Percentiles rank a stretch among this genome's conserved stretches.
phyloP scores from a whole-genome alignment of 2,888 invertebrate species.

The Apantesis nais region DNA sequence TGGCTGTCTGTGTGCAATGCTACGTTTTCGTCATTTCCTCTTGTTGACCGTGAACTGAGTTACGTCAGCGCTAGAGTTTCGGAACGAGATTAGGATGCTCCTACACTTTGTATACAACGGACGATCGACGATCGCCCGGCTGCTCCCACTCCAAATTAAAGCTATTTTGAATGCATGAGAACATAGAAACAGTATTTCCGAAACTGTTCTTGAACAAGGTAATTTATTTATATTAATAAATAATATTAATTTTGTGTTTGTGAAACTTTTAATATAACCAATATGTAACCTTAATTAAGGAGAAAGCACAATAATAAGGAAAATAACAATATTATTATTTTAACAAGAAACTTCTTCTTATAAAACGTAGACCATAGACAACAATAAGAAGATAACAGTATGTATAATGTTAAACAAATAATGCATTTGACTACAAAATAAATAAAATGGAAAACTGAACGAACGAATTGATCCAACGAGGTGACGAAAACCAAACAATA shows the following conservation, averaged over 20 bases:
- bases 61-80: constrained; percentile 74
- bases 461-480: constrained; percentile 4
- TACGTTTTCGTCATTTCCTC: constrained; percentile 83
- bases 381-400: constrained; percentile 2
- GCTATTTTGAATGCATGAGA: constrained; percentile 22
- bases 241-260: no score
- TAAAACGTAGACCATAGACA: constrained; percentile 11
- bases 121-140: constrained; percentile 55
- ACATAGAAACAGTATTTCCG: constrained; percentile 20
- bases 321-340: constrained; percentile 27
- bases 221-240: background rate
- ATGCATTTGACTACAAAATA: constrained; percentile 7
- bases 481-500: constrained; percentile 35
- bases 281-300: constrained; percentile 19
- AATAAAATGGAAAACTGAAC: constrained; percentile 16
- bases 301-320: constrained; percentile 37
- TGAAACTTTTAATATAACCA: constrained; percentile 22
- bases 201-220: constrained; percentile 13
- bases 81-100: constrained; percentile 74
- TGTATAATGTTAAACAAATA: background rate
- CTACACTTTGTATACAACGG: constrained; percentile 62
- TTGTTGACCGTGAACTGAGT: constrained; percentile 81
- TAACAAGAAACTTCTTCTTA: constrained; percentile 27
- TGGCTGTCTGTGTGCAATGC: constrained; percentile 59
- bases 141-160: constrained; percentile 42